These are phyloP conservation scores for Aelia acuminata DNA, from an alignment of 2,888 invertebrate genomes.

Conservation along the genomic window DNA sequence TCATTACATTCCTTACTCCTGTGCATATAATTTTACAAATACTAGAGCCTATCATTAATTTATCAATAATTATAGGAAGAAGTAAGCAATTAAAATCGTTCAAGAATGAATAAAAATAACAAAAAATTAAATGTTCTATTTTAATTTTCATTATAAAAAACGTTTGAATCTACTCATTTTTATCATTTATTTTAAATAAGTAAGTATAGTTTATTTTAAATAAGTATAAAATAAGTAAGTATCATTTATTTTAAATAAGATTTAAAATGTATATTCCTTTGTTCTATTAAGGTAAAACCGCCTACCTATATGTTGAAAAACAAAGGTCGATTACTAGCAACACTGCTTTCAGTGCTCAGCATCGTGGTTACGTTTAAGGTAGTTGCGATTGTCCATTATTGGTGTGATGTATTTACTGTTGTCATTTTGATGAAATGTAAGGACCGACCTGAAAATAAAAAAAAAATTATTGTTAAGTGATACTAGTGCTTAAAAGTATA, in stretches of 20 bases:
- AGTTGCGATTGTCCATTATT: background rate
- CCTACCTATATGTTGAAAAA: conserved; percentile 1
- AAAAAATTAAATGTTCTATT: background rate
- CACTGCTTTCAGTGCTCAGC: conserved; percentile 36
- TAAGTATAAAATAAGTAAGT: too few species aligned
- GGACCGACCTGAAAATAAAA: background rate
- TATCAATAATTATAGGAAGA: background rate
- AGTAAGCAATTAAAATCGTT: background rate
- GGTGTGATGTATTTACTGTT: conserved; percentile 3
- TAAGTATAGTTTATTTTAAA: background rate
- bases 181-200: background rate
- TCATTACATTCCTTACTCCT: background rate
- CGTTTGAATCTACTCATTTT: background rate
- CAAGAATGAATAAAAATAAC: too few species aligned
- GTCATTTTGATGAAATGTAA: conserved; percentile 18
- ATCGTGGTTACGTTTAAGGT: conserved; percentile 49
- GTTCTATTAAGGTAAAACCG: background rate
- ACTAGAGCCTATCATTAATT: background rate
- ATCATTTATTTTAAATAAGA: background rate
- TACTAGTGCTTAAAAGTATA: background rate
- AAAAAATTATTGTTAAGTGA: background rate
- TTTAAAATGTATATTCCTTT: background rate
- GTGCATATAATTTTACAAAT: background rate
- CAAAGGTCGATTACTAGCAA: conserved; percentile 29
- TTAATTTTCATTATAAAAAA: background rate